Conservation (phyloP, 1,140 invertebrate genomes). For the Matsumurasca onukii region DNA sequence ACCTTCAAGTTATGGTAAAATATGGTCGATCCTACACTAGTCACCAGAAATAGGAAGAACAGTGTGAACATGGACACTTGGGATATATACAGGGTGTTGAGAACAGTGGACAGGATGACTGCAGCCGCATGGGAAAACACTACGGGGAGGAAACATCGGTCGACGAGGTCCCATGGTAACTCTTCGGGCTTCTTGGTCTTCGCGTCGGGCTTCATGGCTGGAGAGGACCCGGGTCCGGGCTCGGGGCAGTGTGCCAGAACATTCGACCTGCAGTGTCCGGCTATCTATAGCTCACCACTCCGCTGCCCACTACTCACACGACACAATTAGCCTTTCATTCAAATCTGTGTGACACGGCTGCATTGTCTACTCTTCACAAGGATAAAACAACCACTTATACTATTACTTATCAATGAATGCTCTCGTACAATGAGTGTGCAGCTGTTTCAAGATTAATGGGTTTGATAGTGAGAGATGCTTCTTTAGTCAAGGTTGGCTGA, state of each 20-base stretch:
- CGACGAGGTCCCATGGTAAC: conserved; percentile 71
- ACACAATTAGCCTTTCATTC: too few species aligned
- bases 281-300: too few species aligned
- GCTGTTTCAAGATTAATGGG: too few species aligned
- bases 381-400: too few species aligned
- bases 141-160: conserved; percentile 72
- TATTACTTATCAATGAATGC: too few species aligned
- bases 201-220: background rate
- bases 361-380: too few species aligned
- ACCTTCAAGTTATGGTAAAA: conserved; percentile 83
- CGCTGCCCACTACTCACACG: too few species aligned
- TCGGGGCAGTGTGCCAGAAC: background rate
- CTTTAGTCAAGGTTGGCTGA: too few species aligned
- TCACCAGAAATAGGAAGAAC: conserved; percentile 69
- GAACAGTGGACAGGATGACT: conserved; percentile 65
- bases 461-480: too few species aligned
- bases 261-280: background rate
- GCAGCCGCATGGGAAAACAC: conserved; percentile 75
- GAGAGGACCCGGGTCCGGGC: background rate
- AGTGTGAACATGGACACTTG: conserved; percentile 71
- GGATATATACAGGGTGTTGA: conserved; percentile 69
- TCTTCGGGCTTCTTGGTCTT: conserved; percentile 40
- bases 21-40: conserved; percentile 67
- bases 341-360: too few species aligned
- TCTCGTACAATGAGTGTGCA: too few species aligned